Conservation (phyloP, 2,797 vertebrate genomes). For the Oreonectes daqikongensis region DNA sequence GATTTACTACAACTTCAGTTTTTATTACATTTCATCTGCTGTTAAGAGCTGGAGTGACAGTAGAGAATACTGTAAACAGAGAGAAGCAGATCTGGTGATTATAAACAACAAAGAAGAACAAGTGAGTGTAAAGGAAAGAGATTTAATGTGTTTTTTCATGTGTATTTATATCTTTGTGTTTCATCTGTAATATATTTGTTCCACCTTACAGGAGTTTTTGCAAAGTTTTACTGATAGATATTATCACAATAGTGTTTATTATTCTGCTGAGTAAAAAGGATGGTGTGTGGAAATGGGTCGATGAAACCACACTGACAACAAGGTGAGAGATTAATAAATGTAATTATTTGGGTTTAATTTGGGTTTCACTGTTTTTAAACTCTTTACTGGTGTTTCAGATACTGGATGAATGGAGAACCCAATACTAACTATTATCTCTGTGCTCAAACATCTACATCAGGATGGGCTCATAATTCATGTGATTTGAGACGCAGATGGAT, state of each 20-base stretch:
- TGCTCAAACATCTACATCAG: neutral
- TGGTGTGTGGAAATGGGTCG: neutral
- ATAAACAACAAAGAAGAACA: neutral
- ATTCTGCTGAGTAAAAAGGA: neutral
- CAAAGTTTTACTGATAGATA: neutral
- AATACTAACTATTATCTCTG: neutral
- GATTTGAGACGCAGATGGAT: fast-evolving
- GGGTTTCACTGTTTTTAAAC: no score
- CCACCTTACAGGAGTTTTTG: constrained; percentile 11
- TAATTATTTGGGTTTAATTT: no score
- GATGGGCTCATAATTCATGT: fast-evolving
- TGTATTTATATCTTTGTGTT: no score
- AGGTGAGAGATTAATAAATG: neutral
- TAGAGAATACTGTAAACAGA: neutral
- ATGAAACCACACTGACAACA: neutral
- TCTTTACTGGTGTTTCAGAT: no score
- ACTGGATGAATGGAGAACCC: neutral
- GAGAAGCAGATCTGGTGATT: neutral
- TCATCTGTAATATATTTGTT: neutral
- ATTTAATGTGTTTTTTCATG: no score
- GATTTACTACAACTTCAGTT: neutral
- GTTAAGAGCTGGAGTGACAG: neutral
- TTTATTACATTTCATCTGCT: neutral
- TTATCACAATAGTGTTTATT: constrained; percentile 5
- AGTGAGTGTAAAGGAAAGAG: neutral